These are phyloP conservation scores for Hypomecis atomaria DNA, from an alignment of 2,888 invertebrate species.

Conservation along the genomic window DNA sequence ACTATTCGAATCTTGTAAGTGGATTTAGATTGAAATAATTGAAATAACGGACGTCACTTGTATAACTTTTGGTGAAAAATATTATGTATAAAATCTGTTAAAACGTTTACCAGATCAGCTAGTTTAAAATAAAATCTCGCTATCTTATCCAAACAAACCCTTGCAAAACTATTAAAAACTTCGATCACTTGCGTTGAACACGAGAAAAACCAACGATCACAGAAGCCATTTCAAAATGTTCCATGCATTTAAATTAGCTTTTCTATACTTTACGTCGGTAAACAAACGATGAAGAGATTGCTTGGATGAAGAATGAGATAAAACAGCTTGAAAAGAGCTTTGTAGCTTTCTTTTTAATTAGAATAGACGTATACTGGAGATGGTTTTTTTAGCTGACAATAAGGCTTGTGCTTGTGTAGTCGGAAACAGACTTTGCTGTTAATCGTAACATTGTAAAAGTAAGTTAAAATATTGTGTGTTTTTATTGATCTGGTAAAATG, in stretches of 20 bases:
- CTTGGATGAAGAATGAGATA: constrained; percentile 33
- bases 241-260: constrained; percentile 40
- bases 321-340: constrained; percentile 31
- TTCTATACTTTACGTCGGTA: constrained; percentile 33
- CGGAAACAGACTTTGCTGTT: constrained; percentile 14
- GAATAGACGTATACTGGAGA: constrained; percentile 21
- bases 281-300: constrained; percentile 33
- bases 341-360: constrained; percentile 35
- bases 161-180: background rate
- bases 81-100: no score
- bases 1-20: no score
- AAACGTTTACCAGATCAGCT: no score
- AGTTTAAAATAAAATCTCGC: no score
- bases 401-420: constrained; percentile 9
- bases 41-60: no score
- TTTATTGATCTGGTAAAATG: background rate
- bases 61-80: no score
- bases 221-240: constrained; percentile 27
- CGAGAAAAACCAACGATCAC: constrained; percentile 12
- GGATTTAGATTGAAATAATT: no score
- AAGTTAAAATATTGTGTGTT: background rate
- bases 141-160: background rate
- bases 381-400: constrained; percentile 28
- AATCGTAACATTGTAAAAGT: constrained; percentile 10
- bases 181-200: constrained; percentile 3